These are phyloP conservation scores for Bubo blakistoni DNA, from an alignment of 2,113 vertebrate genomes.

Conservation along the genomic window DNA sequence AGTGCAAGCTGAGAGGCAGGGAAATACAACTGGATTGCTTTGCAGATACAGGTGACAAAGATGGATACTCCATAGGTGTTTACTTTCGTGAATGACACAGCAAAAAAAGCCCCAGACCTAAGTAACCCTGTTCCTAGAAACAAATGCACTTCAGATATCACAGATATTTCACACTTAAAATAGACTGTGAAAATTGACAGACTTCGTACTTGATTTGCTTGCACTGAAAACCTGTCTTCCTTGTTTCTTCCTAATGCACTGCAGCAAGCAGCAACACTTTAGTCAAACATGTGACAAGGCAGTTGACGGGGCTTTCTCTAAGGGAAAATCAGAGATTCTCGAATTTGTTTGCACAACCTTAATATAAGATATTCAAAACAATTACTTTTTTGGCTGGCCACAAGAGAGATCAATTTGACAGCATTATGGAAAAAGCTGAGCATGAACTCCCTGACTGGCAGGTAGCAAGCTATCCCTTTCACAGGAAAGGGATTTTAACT, in stretches of 20 bases:
- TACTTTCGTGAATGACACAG: background rate
- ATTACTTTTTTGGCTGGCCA: background rate
- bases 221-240: background rate
- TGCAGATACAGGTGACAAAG: background rate
- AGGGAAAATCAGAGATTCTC: background rate
- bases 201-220: background rate
- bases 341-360: background rate
- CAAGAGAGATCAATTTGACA: background rate
- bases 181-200: background rate
- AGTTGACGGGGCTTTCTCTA: background rate
- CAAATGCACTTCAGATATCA: background rate
- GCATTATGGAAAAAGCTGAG: background rate
- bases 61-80: background rate
- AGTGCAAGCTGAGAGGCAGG: background rate
- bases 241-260: background rate
- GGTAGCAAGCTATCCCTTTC: background rate
- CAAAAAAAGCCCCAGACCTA: background rate
- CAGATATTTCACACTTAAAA: background rate
- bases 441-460: background rate
- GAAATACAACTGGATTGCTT: background rate
- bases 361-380: background rate
- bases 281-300: background rate
- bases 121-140: background rate
- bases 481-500: background rate
- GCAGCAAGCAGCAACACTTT: background rate